Evolutionary conservation across 1,140 invertebrate genomes (phyloP), one percentile per base, ranked within the genome.

Genomic region (Neuroterus valhalla): DNA sequence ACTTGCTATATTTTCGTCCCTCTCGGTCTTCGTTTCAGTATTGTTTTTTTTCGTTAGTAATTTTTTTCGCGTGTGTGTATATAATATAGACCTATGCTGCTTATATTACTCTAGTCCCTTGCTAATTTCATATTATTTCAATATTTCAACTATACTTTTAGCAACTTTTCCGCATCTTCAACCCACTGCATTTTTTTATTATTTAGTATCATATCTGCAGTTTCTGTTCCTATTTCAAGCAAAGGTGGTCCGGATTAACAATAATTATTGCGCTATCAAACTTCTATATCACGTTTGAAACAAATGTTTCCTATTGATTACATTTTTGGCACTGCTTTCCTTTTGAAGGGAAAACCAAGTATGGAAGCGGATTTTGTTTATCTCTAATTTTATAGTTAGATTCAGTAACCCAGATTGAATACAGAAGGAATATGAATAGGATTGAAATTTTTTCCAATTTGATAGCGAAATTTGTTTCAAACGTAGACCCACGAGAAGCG

Each of bases 191-290:
- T n/a, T 68, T 11, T 10, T 19, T 26, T n/a, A 23, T 48, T 44
- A 19, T 19, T 21, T 68, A 45, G 4, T 68, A 15, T 19, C n/a
- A 26, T 46, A 45, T 46, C 1, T 45, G 21, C 66, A 66, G 31
- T 55, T 62, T 1, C 12, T 62, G 11, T 5, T 62, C 12, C 26
- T 81, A 38, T 74, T 71, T 78, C 52, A 71, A 75, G 19, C 66
- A 38, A 66, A 81, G 85, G 85, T 87, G 84, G 85, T 55, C 82
- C 86, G 83, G 81, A 43, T 68, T 72, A 43, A 74, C 48, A 72
- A 43, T 44, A 23, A 23, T 66, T 68, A 70, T 48, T 31, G 31
- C 62, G 3, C 23, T 50, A 72, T 79, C 68, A 43, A 75, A 80
- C 66, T 68, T 70, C 67, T 66, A 66, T 78, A 75, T 74, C 82